phyloP scores from a whole-genome alignment of 2,797 vertebrate genomes.

The Gymnopithys bicolor region DNA sequence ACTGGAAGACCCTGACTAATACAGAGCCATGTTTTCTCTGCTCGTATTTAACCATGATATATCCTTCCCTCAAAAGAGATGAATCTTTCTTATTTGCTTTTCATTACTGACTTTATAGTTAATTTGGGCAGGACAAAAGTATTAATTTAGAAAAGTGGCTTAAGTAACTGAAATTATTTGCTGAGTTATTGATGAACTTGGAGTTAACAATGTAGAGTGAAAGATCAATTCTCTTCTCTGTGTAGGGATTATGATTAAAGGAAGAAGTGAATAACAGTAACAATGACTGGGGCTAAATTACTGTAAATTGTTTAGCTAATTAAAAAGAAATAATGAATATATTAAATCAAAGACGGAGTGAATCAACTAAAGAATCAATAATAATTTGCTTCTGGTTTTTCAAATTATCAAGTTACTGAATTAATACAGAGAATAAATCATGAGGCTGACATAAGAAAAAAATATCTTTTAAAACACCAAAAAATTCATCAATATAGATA shows the following conservation, averaged over 20 bases:
- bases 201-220: neutral
- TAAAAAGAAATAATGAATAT: conserved; percentile 26
- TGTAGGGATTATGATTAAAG: conserved; percentile 13
- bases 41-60: neutral
- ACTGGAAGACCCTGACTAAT: neutral
- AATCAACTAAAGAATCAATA: conserved; percentile 12
- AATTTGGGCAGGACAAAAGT: neutral
- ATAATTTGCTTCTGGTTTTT: neutral
- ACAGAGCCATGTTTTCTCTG: neutral
- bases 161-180: neutral
- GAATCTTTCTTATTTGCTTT: neutral
- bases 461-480: neutral
- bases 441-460: neutral
- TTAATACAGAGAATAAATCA: neutral
- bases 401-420: conserved; percentile 15
- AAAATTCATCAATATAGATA: neutral
- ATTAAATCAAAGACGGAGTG: neutral
- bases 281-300: neutral
- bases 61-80: neutral
- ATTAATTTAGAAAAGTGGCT: neutral
- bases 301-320: conserved; percentile 12
- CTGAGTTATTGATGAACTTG: neutral
- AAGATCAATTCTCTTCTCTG: neutral
- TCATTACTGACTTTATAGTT: neutral
- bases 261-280: conserved; percentile 11